These are phyloP conservation scores for Apostichopus leukothele DNA, from an alignment of 53 echinoderm and acorn worm genomes.

Conservation along the genomic window DNA sequence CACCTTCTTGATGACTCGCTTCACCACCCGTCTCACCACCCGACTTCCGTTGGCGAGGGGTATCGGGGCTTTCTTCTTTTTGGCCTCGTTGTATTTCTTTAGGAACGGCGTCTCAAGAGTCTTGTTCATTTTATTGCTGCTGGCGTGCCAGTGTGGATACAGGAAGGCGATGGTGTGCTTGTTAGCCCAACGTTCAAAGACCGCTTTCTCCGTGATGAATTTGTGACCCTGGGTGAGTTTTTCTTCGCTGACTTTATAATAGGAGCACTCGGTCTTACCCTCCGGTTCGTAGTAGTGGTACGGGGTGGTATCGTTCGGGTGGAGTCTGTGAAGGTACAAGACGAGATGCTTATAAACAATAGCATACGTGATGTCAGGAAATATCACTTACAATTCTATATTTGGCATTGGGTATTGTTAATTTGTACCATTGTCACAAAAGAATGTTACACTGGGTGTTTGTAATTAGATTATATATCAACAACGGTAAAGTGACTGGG, in stretches of 20 bases:
- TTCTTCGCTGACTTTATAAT: slow-evolving; percentile 81
- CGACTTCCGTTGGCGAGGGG: slow-evolving; percentile 50
- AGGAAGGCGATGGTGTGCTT: slow-evolving; percentile 79
- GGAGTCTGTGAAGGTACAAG: slow-evolving; percentile 49
- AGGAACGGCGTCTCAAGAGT: slow-evolving; percentile 87
- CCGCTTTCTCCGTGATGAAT: slow-evolving; percentile 95
- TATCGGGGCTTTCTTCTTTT: slow-evolving; percentile 38
- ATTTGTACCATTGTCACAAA: too few species aligned
- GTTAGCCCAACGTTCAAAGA: slow-evolving; percentile 91
- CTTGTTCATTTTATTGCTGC: slow-evolving; percentile 38
- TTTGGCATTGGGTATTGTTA: too few species aligned
- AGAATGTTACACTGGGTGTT: too few species aligned
- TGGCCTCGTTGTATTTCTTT: slow-evolving; percentile 75
- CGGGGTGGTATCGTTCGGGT: slow-evolving; percentile 79
- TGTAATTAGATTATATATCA: background rate
- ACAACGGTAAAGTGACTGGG: background rate
- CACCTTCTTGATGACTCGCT: slow-evolving; percentile 75
- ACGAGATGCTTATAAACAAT: too few species aligned
- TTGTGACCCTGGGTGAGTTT: slow-evolving; percentile 73
- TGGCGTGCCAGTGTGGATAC: slow-evolving; percentile 71
- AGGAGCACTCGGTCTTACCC: slow-evolving; percentile 72
- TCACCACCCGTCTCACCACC: slow-evolving; percentile 62
- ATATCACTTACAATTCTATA: too few species aligned
- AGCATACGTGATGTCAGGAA: too few species aligned
- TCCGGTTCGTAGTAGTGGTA: slow-evolving; percentile 90